phyloP scores from a whole-genome alignment of 2,113 vertebrate genomes.

The Kobus ellipsiprymnus region DNA sequence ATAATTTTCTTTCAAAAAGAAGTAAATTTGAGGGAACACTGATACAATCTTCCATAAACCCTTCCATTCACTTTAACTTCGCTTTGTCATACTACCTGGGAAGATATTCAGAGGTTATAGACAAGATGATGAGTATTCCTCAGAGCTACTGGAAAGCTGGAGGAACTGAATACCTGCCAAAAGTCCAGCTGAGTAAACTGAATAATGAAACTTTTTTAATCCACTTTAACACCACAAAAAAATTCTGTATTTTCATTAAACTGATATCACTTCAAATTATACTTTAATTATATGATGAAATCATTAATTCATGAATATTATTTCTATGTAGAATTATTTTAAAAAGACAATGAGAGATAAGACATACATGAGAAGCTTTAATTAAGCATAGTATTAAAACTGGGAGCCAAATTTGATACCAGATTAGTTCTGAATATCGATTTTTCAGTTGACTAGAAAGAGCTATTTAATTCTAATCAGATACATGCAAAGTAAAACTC shows the following conservation, averaged over 20 bases:
- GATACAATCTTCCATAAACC: background rate
- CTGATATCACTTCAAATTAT: background rate
- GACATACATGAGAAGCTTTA: background rate
- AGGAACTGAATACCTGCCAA: background rate
- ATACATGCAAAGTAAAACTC: background rate
- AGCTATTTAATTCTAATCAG: background rate
- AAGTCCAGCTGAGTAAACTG: background rate
- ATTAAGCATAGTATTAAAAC: conserved; percentile 18
- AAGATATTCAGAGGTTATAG: background rate
- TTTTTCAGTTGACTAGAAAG: conserved; percentile 33
- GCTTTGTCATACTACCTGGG: background rate
- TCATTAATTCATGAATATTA: background rate
- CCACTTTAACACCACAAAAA: background rate
- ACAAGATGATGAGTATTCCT: background rate
- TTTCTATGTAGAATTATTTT: background rate
- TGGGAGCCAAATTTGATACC: background rate
- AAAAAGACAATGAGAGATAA: background rate
- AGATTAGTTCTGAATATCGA: background rate
- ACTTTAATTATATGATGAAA: background rate
- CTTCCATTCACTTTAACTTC: background rate
- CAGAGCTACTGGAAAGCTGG: background rate
- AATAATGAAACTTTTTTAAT: background rate
- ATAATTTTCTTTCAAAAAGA: background rate
- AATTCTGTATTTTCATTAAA: background rate
- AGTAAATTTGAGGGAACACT: background rate